phyloP scores from a whole-genome alignment of 1,140 invertebrate species.

The Heliconius melpomene region DNA sequence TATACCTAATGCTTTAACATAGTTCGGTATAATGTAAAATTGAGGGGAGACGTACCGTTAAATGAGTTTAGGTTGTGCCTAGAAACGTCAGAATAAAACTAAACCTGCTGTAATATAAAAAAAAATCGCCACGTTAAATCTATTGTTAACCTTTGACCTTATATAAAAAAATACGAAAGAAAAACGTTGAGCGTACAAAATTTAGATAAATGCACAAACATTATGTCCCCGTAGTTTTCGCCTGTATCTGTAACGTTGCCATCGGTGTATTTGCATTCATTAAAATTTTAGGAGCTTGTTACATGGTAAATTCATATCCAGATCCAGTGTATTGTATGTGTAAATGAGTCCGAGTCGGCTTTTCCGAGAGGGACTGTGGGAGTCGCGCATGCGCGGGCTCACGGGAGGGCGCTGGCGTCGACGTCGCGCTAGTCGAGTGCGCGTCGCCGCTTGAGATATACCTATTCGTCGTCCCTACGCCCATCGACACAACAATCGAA shows the following conservation, averaged over 20 bases:
- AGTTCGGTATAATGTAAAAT: neutral
- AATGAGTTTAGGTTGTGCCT: neutral
- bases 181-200: neutral
- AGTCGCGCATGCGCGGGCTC: constrained; percentile 52
- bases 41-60: neutral
- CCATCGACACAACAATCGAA: constrained; percentile 48
- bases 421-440: constrained; percentile 62
- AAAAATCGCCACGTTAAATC: neutral
- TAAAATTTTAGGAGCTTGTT: constrained; percentile 41
- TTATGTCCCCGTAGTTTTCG: constrained; percentile 1
- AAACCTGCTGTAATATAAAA: neutral
- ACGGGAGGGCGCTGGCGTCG: constrained; percentile 68
- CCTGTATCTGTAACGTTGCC: constrained; percentile 28
- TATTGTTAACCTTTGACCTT: constrained; percentile 4
- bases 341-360: constrained; percentile 57
- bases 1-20: neutral
- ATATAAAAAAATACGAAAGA: neutral
- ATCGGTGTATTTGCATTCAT: constrained; percentile 39
- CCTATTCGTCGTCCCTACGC: constrained; percentile 43
- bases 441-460: constrained; percentile 51
- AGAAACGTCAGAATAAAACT: neutral
- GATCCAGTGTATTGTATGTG: constrained; percentile 37
- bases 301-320: constrained; percentile 40
- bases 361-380: constrained; percentile 49
- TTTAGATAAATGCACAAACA: neutral